Evolutionary conservation across 2,113 vertebrate species (phyloP), one percentile per base, ranked within the genome.

Genomic region (Tychaedon coryphoeus): DNA sequence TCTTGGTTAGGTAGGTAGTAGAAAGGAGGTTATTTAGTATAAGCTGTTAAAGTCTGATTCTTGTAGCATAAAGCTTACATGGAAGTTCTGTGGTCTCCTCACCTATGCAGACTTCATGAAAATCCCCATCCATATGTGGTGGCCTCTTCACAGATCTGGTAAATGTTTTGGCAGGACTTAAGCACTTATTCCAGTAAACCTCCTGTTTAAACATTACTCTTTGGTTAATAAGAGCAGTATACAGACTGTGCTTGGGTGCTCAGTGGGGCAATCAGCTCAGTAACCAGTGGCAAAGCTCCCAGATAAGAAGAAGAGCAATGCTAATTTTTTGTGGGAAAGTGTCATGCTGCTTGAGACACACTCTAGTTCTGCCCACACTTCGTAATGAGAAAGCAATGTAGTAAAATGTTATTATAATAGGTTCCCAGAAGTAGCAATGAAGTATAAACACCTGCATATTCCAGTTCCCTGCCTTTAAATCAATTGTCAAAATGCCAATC

Each of bases 321-420:
- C 14, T 92, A 84, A 72, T 87, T 91, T 83, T 86, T 57, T 84
- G 53, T 96, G 81, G 77, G 78, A 93, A 88, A 87, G 13, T 0
- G 0, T 77, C 2, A 2, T 36, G 57, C 31, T 1, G 0, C 93
- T 87, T 74, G 31, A 95, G 28, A 22, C 25, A 81, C 25, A 36
- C 28, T 45, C 28, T 75, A 71, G 42, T 87, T 91, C 80, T 92
- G 72, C 86, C 86, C 79, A 89, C 80, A 61, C 40, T 74, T 66
- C 60, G 65, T 60, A 84, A 79, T 85, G 76, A 89, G 66, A 87
- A 85, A 78, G n/a, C 36, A 61, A 38, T 53, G 47, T 76, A 87
- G 57, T 87, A 87, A 97, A 95, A 94, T 76, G 2, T 54, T 91
- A 87, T 84, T 57, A 38, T 75, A 91, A 89, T 61, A 61, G 5